A percentile compares a stretch with the other conserved stretches of the same genome.
Conservation (phyloP, 1,140 invertebrate genomes). For the Batillaria attramentaria region DNA sequence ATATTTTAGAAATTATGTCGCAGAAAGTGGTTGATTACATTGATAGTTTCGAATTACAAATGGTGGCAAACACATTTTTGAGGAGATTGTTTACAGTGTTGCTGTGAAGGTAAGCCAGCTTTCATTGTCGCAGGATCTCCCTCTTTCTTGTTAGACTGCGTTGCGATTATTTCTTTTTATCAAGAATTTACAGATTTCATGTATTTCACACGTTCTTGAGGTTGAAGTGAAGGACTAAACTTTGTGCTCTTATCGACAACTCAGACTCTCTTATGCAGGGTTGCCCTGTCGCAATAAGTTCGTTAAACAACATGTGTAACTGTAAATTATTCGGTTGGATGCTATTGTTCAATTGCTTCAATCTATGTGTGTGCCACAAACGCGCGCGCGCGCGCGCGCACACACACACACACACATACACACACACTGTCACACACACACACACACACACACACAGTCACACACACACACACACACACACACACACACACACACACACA, state of each 20-base stretch:
- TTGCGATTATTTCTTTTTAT: not conserved
- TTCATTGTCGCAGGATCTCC: not conserved
- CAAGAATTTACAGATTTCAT: not conserved
- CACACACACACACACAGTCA: not conserved
- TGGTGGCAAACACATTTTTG: constrained; percentile 16
- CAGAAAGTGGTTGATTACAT: not conserved
- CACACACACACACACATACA: constrained; percentile 10
- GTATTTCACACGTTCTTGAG: too few relatives aligned
- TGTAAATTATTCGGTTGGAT: too few relatives aligned
- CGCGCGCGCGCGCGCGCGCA: not conserved
- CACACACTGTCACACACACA: not conserved
- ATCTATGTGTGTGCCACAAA: not conserved
- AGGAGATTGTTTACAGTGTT: constrained; percentile 32
- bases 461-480: not conserved
- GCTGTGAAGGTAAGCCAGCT: constrained; percentile 20
- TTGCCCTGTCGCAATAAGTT: too few relatives aligned
- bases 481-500: too few relatives aligned
- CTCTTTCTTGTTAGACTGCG: not conserved
- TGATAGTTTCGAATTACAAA: constrained; percentile 27
- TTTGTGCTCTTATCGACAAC: too few relatives aligned
- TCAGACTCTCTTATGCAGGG: too few relatives aligned
- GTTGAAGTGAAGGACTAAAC: too few relatives aligned
- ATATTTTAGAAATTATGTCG: too few relatives aligned
- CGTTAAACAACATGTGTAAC: too few relatives aligned
- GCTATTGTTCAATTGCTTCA: too few relatives aligned